These are phyloP conservation scores for Albula glossodonta DNA, from an alignment of 2,113 vertebrate species.

Conservation along the genomic window DNA sequence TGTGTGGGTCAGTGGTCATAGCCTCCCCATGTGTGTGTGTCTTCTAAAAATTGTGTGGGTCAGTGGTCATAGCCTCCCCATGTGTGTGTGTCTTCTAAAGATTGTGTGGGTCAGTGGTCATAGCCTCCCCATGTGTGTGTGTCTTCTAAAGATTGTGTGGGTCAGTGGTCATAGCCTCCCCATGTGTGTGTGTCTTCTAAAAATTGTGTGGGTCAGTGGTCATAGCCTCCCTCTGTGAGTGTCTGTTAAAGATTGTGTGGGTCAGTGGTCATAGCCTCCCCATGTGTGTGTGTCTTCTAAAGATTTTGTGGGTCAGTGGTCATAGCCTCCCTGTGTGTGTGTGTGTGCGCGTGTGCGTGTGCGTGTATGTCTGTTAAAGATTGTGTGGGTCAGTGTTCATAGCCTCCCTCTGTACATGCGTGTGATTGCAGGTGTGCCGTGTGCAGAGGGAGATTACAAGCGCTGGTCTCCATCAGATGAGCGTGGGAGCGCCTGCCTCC, in stretches of 20 bases:
- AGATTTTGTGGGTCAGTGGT: too few relatives aligned
- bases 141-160: not conserved
- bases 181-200: not conserved
- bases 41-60: not conserved
- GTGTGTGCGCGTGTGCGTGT: not conserved
- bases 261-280: not conserved
- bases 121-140: too few relatives aligned
- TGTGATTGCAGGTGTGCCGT: slow-evolving; percentile 80
- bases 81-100: too few relatives aligned
- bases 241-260: too few relatives aligned
- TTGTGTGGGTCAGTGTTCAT: not conserved
- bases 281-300: too few relatives aligned
- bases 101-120: not conserved
- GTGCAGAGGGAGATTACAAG: slow-evolving; percentile 92
- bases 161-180: too few relatives aligned
- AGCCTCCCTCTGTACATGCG: not conserved
- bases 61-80: too few relatives aligned
- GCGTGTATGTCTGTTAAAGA: not conserved
- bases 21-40: not conserved
- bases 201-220: too few relatives aligned
- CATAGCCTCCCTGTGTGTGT: not conserved
- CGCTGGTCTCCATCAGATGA: slow-evolving; percentile 94
- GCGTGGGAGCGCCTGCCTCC: slow-evolving; percentile 86
- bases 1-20: too few relatives aligned
- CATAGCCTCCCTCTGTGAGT: too few relatives aligned